Evolutionary conservation across 2,113 vertebrate species (phyloP).

Genomic region (Takifugu flavidus): DNA sequence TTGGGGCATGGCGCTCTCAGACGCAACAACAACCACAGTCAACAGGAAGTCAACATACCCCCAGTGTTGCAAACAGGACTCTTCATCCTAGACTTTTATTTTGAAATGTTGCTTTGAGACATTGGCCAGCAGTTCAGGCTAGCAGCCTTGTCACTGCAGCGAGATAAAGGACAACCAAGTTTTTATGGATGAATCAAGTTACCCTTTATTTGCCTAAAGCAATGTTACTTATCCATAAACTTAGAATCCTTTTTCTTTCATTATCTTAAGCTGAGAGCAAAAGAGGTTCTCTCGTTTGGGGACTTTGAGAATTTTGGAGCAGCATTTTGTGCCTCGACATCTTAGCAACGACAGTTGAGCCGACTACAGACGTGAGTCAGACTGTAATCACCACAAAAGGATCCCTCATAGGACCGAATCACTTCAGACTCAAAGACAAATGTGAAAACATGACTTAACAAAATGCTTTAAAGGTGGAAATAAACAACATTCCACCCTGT

Average conservation of each 20-base stretch:
- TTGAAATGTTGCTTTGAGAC: too few species aligned
- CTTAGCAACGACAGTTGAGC: not conserved
- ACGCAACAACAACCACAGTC: constrained; percentile 7
- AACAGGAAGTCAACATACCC: constrained; percentile 23
- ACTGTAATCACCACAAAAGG: not conserved
- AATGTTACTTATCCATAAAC: too few species aligned
- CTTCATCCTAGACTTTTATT: too few species aligned
- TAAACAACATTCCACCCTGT: not conserved
- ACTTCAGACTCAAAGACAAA: not conserved
- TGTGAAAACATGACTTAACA: not conserved
- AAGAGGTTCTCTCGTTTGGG: too few species aligned
- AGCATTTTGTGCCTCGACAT: not conserved
- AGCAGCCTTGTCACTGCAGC: too few species aligned
- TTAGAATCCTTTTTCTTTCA: too few species aligned
- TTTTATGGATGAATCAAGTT: too few species aligned
- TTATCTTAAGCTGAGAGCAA: too few species aligned
- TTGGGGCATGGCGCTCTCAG: constrained; percentile 4
- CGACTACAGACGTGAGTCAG: not conserved
- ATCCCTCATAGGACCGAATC: not conserved
- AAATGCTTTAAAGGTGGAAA: not conserved
- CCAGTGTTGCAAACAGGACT: not conserved
- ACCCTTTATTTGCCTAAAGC: too few species aligned
- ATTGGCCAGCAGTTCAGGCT: too few species aligned
- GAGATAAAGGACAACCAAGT: too few species aligned
- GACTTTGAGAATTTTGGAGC: too few species aligned